A percentile compares a stretch with the other conserved stretches of the same genome.
These are phyloP conservation scores for Theretra japonica DNA, from an alignment of 2,888 invertebrate genomes.

Conservation along the genomic window DNA sequence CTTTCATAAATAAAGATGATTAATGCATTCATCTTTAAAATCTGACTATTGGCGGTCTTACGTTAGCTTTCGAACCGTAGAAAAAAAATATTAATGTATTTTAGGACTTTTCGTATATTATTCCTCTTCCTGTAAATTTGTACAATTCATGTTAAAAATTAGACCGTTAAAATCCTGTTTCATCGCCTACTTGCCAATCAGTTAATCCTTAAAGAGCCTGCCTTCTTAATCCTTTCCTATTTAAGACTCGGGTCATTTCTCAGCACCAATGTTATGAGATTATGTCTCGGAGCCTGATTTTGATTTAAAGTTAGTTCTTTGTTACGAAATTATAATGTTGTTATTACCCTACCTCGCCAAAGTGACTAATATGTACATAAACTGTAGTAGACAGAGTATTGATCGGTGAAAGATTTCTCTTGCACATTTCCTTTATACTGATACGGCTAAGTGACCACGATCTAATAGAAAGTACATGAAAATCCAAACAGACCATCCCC, in stretches of 20 bases:
- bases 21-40: too few species aligned
- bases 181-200: neutral
- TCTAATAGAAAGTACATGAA: too few species aligned
- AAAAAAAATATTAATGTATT: neutral
- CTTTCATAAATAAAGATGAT: too few species aligned
- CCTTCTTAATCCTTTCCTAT: neutral
- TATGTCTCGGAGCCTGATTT: neutral
- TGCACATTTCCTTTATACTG: too few species aligned
- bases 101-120: neutral
- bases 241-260: neutral
- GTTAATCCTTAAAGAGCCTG: neutral
- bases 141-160: neutral
- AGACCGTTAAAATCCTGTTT: neutral
- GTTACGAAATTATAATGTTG: neutral
- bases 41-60: neutral
- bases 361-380: too few species aligned
- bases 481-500: too few species aligned
- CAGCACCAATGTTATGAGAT: constrained; percentile 1
- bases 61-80: neutral
- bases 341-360: too few species aligned
- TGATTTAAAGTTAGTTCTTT: neutral
- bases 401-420: too few species aligned
- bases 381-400: too few species aligned
- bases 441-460: too few species aligned
- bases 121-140: neutral